These are phyloP conservation scores for Tragulus kanchil DNA, from an alignment of 2,113 vertebrate genomes.

Conservation along the genomic window DNA sequence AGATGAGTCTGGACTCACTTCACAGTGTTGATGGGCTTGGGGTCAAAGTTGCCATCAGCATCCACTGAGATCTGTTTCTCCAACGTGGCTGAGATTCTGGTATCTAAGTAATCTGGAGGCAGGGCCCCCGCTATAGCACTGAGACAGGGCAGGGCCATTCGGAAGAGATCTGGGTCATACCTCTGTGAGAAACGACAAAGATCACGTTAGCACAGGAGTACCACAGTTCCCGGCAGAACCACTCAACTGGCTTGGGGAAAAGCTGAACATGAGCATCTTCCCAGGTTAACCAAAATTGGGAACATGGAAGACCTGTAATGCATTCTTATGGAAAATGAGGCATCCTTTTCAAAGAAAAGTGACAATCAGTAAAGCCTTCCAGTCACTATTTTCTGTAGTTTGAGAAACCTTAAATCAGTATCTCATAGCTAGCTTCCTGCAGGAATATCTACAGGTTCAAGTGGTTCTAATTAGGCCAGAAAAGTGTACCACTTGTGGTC, in stretches of 20 bases:
- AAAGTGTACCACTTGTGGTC: background rate
- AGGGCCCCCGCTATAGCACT: slow-evolving; percentile 97
- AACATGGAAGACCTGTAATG: background rate
- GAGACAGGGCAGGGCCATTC: slow-evolving; percentile 98
- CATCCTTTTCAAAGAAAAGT: background rate
- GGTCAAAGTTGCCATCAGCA: slow-evolving; percentile 98
- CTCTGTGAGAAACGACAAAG: slow-evolving; percentile 91
- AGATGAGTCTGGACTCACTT: slow-evolving; percentile 90
- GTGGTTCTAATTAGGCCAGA: background rate
- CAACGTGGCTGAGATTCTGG: slow-evolving; percentile 91
- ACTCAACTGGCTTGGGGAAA: slow-evolving; percentile 39
- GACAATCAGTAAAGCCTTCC: background rate
- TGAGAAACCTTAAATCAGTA: background rate
- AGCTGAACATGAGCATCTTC: background rate
- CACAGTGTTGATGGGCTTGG: slow-evolving; percentile 95
- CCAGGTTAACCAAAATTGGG: background rate
- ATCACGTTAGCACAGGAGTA: slow-evolving; percentile 81
- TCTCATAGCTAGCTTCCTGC: background rate
- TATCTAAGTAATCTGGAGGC: slow-evolving; percentile 97
- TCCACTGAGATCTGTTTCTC: slow-evolving; percentile 96
- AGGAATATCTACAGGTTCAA: slow-evolving; percentile 62
- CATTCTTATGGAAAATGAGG: background rate
- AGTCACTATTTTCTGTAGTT: background rate
- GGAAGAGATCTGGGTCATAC: slow-evolving; percentile 97
- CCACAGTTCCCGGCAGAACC: slow-evolving; percentile 45